Evolutionary conservation across 2,797 vertebrate species (phyloP).

Genomic region (Falco novaeseelandiae): DNA sequence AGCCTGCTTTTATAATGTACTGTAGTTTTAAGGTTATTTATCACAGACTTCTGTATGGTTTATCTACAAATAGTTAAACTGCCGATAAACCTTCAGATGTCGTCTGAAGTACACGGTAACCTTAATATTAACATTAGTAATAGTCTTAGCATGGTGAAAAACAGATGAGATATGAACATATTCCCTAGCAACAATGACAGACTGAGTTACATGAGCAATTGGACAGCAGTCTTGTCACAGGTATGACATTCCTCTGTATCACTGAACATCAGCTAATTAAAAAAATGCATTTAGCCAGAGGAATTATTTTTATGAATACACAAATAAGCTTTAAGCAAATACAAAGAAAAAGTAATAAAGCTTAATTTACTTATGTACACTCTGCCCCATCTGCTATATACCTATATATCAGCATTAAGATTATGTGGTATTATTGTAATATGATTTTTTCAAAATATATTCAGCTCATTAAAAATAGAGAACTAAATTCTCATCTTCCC

Average conservation of each 20-base stretch:
- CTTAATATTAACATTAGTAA: neutral
- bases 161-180: neutral
- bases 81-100: neutral
- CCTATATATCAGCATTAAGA: neutral
- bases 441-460: neutral
- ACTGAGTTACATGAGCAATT: neutral
- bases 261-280: constrained; percentile 56
- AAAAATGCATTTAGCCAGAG: constrained; percentile 48
- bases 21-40: neutral
- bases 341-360: constrained; percentile 57
- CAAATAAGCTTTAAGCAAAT: constrained; percentile 49
- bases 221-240: neutral
- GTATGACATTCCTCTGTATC: constrained; percentile 49
- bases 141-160: neutral
- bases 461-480: neutral
- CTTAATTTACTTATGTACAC: constrained; percentile 30
- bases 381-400: neutral
- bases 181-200: constrained; percentile 10
- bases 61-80: neutral
- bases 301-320: constrained; percentile 57
- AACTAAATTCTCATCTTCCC: neutral
- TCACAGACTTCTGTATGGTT: neutral
- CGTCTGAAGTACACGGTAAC: neutral
- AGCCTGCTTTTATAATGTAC: neutral
- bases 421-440: neutral